Conservation (phyloP, 2,888 invertebrate species). For the Eudasyphora cyanicolor region DNA sequence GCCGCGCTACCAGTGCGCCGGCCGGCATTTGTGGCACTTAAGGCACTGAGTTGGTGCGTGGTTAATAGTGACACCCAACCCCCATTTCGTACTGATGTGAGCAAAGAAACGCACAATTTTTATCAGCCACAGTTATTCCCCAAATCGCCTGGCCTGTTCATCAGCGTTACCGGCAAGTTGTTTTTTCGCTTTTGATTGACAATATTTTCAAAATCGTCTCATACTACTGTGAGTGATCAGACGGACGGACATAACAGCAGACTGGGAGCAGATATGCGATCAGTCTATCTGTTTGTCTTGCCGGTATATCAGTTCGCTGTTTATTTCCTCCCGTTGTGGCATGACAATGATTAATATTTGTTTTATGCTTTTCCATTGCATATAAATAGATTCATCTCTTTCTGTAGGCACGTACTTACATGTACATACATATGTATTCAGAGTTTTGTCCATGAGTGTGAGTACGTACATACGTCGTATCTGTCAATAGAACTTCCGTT, state of each 20-base stretch:
- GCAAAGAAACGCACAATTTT: background rate
- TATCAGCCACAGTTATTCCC: background rate
- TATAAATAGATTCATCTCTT: too few species aligned
- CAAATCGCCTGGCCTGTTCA: too few species aligned
- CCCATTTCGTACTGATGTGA: background rate
- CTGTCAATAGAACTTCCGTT: constrained; percentile 63
- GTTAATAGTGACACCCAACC: too few species aligned
- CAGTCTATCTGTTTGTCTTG: background rate
- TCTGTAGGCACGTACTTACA: background rate
- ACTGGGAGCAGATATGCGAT: background rate
- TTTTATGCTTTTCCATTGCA: background rate
- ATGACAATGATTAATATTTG: constrained; percentile 19
- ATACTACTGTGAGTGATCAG: background rate
- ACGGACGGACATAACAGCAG: too few species aligned
- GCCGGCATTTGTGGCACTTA: constrained; percentile 8
- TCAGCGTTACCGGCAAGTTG: too few species aligned
- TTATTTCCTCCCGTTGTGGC: background rate
- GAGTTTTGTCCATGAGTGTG: background rate
- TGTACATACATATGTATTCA: background rate
- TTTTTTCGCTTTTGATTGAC: background rate
- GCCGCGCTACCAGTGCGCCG: background rate
- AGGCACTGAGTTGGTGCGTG: background rate
- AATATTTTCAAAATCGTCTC: background rate
- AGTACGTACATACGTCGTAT: background rate
- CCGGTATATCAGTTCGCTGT: background rate